Conservation (phyloP, 2,797 vertebrate species). For the Poecilia velifera region DNA sequence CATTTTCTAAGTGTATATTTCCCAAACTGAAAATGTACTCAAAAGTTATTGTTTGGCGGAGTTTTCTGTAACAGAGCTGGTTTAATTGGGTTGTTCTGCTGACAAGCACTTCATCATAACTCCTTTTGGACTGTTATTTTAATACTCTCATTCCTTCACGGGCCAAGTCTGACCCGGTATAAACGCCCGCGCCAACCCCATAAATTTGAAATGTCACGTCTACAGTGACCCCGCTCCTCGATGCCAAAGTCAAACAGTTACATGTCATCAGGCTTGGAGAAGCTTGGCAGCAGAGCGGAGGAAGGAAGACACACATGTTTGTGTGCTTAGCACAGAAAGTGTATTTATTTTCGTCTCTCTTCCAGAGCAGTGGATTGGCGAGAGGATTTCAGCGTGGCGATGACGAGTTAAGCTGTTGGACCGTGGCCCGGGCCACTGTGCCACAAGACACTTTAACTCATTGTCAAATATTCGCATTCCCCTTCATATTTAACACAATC, state of each 20-base stretch:
- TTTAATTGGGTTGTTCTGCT: slow-evolving; percentile 35
- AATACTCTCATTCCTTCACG: slow-evolving; percentile 32
- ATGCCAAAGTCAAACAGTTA: slow-evolving; percentile 59
- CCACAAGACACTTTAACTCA: slow-evolving; percentile 44
- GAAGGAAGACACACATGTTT: slow-evolving; percentile 29
- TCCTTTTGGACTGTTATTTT: slow-evolving; percentile 46
- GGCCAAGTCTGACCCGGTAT: slow-evolving; percentile 34
- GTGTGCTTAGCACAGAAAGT: slow-evolving; percentile 25
- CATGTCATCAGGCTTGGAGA: slow-evolving; percentile 52
- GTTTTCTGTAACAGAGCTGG: slow-evolving; percentile 18
- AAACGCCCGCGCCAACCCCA: slow-evolving; percentile 46
- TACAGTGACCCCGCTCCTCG: slow-evolving; percentile 41
- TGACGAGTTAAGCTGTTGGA: slow-evolving; percentile 58
- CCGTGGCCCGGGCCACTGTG: slow-evolving; percentile 50
- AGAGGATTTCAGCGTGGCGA: slow-evolving; percentile 51
- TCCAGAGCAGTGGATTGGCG: slow-evolving; percentile 45
- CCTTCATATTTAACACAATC: slow-evolving; percentile 36
- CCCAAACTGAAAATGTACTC: slow-evolving; percentile 24
- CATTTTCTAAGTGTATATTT: slow-evolving; percentile 39
- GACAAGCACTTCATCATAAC: slow-evolving; percentile 46
- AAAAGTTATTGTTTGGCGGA: slow-evolving; percentile 29
- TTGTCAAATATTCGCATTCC: slow-evolving; percentile 27
- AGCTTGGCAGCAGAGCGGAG: slow-evolving; percentile 42
- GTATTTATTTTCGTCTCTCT: slow-evolving; percentile 45
- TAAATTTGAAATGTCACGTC: slow-evolving; percentile 50